Evolutionary conservation across 2,113 vertebrate species (phyloP).

Genomic region (Psammodynastes pulverulentus): DNA sequence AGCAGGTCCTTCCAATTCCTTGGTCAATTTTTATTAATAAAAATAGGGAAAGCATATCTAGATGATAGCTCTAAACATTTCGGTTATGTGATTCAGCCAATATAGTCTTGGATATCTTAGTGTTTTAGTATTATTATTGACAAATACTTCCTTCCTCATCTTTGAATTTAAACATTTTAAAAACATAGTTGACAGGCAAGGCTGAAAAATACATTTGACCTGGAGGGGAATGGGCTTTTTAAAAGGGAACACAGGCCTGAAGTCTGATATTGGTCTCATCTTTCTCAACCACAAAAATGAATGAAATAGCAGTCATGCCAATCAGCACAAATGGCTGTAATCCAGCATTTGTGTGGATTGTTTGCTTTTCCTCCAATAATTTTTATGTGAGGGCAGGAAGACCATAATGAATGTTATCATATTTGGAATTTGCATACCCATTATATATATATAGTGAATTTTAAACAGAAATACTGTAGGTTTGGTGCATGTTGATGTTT

Average conservation of each 20-base stretch:
- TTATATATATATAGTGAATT: neutral
- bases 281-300: neutral
- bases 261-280: neutral
- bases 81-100: neutral
- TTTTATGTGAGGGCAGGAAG: neutral
- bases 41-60: neutral
- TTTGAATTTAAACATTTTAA: neutral
- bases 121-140: neutral
- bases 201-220: neutral
- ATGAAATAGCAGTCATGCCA: neutral
- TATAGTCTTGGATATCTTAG: neutral
- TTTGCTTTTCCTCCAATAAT: neutral
- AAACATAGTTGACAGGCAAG: neutral
- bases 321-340: neutral
- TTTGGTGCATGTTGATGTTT: no score
- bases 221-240: neutral
- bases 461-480: neutral
- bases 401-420: neutral
- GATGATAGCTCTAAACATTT: neutral
- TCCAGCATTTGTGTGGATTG: neutral
- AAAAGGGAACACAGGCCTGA: neutral
- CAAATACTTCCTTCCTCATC: neutral
- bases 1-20: neutral
- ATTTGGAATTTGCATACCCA: neutral
- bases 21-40: neutral